Evolutionary conservation across 2,888 invertebrate genomes (phyloP), one percentile per base, ranked within the genome.

Genomic region (Ornithoptera priamus): DNA sequence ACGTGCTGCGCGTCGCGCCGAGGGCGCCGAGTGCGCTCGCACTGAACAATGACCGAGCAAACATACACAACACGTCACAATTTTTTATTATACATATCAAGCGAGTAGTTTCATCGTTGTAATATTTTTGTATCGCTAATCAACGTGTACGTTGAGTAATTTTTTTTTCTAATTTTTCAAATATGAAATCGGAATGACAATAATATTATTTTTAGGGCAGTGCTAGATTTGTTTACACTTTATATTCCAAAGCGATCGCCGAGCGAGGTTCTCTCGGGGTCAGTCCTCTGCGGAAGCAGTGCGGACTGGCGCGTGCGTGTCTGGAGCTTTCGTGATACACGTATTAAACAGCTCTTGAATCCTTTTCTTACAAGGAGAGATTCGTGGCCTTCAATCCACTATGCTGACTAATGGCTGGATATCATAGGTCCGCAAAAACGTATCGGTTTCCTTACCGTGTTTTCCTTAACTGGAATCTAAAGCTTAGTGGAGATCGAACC

Each of bases 201-300:
- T 70, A 70, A 70, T 70, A 70, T 70, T 67, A 67, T 70, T 70
- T 67, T 64, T 70, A 67, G 67, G 53, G 56, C 63, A 67, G 60
- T 56, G 70, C 70, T 70, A 70, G 70, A 64, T 70, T 62, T 17
- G 46, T 65, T 69, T 60, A 24, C 20, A 59, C 17, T 61, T 15
- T 42, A 42, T 58, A 59, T 67, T 62, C 50, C 20, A 53, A 59
- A 68, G 58, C 63, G 46, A 12, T 42, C 36, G 42, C 42, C 61
- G 46, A 46, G 57, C 64, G 22, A 57, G 56, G 12, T 24, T 15
- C 50, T 50, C 2, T 50, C 18, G 15, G 50, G 50, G 50, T 50
- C 15, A 50, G 18, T 18, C 50, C 46, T 7, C 6, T 2, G 46
- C 46, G 46, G 30, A 30, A 30, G 30, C 30, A 4, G 30, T 30